Base-by-base conservation (phyloP, 23 tunicate genomes). In the Aplidium turbinatum region DNA sequence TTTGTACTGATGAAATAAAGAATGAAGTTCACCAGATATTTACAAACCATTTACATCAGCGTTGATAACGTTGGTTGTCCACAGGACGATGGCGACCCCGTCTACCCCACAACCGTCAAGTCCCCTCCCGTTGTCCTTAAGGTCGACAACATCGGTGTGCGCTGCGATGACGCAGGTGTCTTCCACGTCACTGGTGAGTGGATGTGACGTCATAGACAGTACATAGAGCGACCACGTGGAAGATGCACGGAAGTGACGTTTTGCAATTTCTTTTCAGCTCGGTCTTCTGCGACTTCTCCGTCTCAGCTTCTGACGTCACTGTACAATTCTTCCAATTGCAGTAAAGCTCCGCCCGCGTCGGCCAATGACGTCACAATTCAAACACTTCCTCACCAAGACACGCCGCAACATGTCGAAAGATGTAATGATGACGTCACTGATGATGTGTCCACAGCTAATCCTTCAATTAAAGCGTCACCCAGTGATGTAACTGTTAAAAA, bases 161-260 rank as follows among this genome's bases (percentile, higher is more conserved):
- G 27, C 16, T 52, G 96, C 63, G 64, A 74, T 51, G 75, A 63
- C 40, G 72, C 62, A 24, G 96, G 96, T 4, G 74, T 69, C 3
- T 89, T 89, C 51, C 96, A 89, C 64, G 68, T 89, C 11, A 24
- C 79, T 24, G 70, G 96, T 89, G 53, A 82, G 83, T 72, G 13
- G 23, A 33, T 28, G 64, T 50, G 19, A 5, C 38, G 19, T 25
- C 36, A 26, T 72, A 19, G 1, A 26, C 65, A n/a, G n/a, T n/a
- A n/a, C n/a, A n/a, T n/a, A n/a, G 7, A 38, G 18, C 33, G 39
- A n/a, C n/a, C n/a, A 47, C 53, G n/a, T 19, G n/a, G 53, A 47
- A n/a, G 53, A 19, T 47, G 53, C 53, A n/a, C 7, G 69, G 69
- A 62, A 31, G 69, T 7, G 33, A 31, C 11, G n/a, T n/a, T n/a